Evolutionary conservation across 2,888 invertebrate species (phyloP).

Genomic region (Augiades crinisus): DNA sequence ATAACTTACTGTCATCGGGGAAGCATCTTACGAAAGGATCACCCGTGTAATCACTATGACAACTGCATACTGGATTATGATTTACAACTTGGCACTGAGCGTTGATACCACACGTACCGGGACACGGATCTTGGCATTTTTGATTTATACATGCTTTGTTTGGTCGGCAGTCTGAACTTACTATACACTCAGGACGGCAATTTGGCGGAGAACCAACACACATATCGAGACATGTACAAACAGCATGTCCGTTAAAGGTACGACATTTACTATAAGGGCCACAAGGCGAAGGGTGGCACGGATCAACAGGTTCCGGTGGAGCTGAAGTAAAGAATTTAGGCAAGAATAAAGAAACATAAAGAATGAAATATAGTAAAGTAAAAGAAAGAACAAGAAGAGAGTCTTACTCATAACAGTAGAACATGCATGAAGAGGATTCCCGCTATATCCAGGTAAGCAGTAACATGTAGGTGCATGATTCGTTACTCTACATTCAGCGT

Average conservation of each 20-base stretch:
- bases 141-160: slow-evolving; percentile 89
- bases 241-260: slow-evolving; percentile 85
- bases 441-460: slow-evolving; percentile 87
- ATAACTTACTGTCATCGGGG: slow-evolving; percentile 82
- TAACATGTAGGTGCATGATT: slow-evolving; percentile 90
- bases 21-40: slow-evolving; percentile 89
- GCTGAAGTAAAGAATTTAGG: slow-evolving; percentile 58
- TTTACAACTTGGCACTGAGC: slow-evolving; percentile 90
- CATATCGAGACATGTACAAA: slow-evolving; percentile 87
- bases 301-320: slow-evolving; percentile 79
- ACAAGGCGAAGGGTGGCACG: slow-evolving; percentile 89
- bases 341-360: slow-evolving; percentile 45
- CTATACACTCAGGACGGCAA: slow-evolving; percentile 89
- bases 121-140: slow-evolving; percentile 89
- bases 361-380: slow-evolving; percentile 44
- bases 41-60: slow-evolving; percentile 85
- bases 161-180: slow-evolving; percentile 88
- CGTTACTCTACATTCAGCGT: slow-evolving; percentile 87
- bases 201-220: slow-evolving; percentile 89
- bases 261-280: slow-evolving; percentile 90
- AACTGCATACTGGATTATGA: slow-evolving; percentile 91
- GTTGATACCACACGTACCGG: slow-evolving; percentile 88
- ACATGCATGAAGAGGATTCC: slow-evolving; percentile 87
- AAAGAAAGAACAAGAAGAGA: slow-evolving; percentile 60
- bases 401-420: slow-evolving; percentile 82